Evolutionary conservation across 92 coral and sea anemone genomes (phyloP), one percentile per base, ranked within the genome.

Genomic region (Siderastrea radians): DNA sequence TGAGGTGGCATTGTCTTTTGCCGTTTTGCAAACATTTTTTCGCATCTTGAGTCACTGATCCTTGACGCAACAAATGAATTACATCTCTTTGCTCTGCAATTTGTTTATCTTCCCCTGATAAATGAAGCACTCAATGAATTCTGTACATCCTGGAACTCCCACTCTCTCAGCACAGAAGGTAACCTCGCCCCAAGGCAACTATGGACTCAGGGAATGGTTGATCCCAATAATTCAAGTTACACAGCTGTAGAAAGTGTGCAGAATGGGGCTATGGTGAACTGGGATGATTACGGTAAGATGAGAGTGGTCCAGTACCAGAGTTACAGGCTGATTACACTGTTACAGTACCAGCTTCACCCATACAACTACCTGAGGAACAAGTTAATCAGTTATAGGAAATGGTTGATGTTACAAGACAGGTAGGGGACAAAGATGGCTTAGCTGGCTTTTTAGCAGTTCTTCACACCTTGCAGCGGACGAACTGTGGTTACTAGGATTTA

Each of bases 1-100:
- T 55, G 94, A 91, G 49, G 91, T 91, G 17, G 92, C 50, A 87
- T 91, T 62, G 79, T 88, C 54, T 81, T 51, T 49, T 77, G 86
- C 50, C 85, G 82, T 45, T 91, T 87, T 61, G 86, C 74, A 71
- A 87, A 91, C 86, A 88, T 91, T 19, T 91, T 91, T 77, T 55
- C 85, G 55, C 69, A 88, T 83, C 94, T 91, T 52, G 94, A 91
- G 76, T 62, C 76, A 69, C 78, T 72, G 7, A 73, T 87, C 59
- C 79, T 91, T n/a, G 91, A 91, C 48, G 44, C 88, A 3, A 63
- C 60, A 66, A 83, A 83, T 88, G 94, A 91, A 55, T 15, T 83
- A 60, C 94, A 91, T 47, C 65, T 91, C 54, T 91, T 75, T 53
- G 74, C 85, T 38, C 49, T 91, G 63, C 92, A 91, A 64, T 51